Evolutionary conservation across 2,797 vertebrate species (phyloP), one percentile per base, ranked within the genome.

Genomic region (Mycteria americana): DNA sequence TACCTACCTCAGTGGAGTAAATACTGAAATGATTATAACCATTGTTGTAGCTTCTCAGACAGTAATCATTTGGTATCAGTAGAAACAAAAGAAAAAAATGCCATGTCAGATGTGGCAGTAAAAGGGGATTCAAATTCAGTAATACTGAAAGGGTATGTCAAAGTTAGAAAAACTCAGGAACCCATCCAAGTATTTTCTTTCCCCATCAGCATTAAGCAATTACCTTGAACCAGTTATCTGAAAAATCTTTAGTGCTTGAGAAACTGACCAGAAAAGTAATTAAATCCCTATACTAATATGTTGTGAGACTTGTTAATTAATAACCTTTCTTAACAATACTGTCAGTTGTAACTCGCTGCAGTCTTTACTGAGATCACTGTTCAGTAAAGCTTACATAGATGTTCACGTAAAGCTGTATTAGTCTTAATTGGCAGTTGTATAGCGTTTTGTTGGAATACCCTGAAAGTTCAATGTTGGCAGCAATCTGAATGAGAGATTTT

Each of bases 221-320:
- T 85, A 50, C 67, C 43, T 84, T 65, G 50, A 92, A 81, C 21
- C 35, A 76, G 14, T 68, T 92, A 75, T 63, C 72, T 78, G 68
- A 82, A 59, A 81, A 8, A 85, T 85, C 77, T 90, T 54, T 5
- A 84, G 46, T 79, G 54, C 67, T 84, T 57, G 41, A 91, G 91
- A 95, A 95, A 50, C 35, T 27, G 43, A 25, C 46, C 54, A 39
- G 76, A 79, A 65, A 59, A 75, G 51, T 92, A 88, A 87, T 94
- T 92, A 90, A 95, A 90, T 63, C 28, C 8, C 17, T 78, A 10
- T 67, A 35, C 57, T 69, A 63, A 24, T 76, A 75, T n/a, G 10
- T 87, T 89, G 68, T 81, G 82, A 56, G 43, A 60, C 56, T 22
- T 37, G 84, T 89, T 96, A 78, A 85, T 96, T 81, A 94, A 80